Conservation (phyloP, 1,140 invertebrate species). For the Danaus melanippus region DNA sequence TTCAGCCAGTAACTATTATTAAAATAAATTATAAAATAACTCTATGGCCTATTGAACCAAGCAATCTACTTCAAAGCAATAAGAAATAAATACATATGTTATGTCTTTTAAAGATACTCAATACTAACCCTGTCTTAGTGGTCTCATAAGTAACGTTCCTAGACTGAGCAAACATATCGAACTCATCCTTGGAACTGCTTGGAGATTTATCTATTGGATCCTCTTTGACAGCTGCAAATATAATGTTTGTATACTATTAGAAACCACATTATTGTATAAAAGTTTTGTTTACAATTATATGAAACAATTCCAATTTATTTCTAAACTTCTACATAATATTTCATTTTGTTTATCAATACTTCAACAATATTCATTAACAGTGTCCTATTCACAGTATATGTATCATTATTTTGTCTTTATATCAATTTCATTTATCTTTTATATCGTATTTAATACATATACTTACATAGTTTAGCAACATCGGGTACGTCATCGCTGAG, state of each 20-base stretch:
- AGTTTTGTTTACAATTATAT: no score
- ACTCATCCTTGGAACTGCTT: slow-evolving; percentile 76
- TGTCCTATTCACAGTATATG: no score
- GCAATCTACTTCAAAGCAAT: neutral
- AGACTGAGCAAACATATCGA: slow-evolving; percentile 94
- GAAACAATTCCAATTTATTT: no score
- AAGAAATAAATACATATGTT: no score
- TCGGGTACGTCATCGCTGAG: slow-evolving; percentile 61
- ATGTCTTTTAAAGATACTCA: neutral
- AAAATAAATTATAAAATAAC: slow-evolving; percentile 1
- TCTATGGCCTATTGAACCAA: neutral
- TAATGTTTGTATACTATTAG: slow-evolving; percentile 1
- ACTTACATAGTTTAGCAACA: slow-evolving; percentile 59
- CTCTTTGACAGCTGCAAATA: slow-evolving; percentile 39
- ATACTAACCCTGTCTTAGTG: slow-evolving; percentile 76
- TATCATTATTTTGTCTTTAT: no score
- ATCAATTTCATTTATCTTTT: no score
- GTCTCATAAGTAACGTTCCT: slow-evolving; percentile 82
- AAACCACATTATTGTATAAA: neutral
- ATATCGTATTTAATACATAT: neutral
- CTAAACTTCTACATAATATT: no score
- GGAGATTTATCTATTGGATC: slow-evolving; percentile 41
- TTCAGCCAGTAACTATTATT: neutral
- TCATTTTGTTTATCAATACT: no score
- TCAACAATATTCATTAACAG: no score